Base-by-base conservation (phyloP, 2,888 invertebrate genomes). In the Eumacrocentrus americanus region DNA sequence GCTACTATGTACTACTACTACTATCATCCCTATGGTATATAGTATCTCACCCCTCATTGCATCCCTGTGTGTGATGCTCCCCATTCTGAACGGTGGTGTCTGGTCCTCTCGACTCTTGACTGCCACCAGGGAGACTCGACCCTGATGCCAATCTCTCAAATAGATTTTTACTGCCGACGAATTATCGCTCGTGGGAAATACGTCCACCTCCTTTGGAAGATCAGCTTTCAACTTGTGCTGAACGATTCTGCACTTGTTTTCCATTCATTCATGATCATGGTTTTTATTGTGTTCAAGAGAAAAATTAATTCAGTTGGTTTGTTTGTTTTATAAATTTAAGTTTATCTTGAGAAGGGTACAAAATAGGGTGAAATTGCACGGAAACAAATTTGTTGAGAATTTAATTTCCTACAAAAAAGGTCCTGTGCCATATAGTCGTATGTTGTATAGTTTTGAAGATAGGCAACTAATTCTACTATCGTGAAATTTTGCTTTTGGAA, bases 91-190 rank as follows among this genome's bases (percentile, higher is more conserved):
- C 48, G 16, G 53, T 38, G 52, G n/a, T 60, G 37, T 60, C 48
- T 60, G 55, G 55, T 51, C 55, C n/a, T 20, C 20, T 40, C 44
- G 60, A 55, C 60, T 54, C 54, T 52, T 59, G 58, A 59, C 58
- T 59, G 58, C 51, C 51, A 51, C 51, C 51, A 20, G 51, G 51
- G 51, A 44, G 29, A 29, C 29, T 29, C 34, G 44, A 44, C 54
- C 64, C 51, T 63, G 61, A 46, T 54, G 48, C 64, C 68, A 71
- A 70, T 71, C 69, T 71, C 29, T 67, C 69, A 70, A 72, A 74
- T 74, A 72, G 70, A 73, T 72, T 73, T 72, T 73, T 67, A 70
- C 70, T 72, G 68, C 69, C 66, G 63, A 67, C 66, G 69, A 72
- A 74, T 74, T 71, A 67, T 72, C 69, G 53, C 50, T 52, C 66